Evolutionary conservation across 2,888 invertebrate genomes (phyloP), one percentile per base, ranked within the genome.

Genomic region (Tortricodes alternella): DNA sequence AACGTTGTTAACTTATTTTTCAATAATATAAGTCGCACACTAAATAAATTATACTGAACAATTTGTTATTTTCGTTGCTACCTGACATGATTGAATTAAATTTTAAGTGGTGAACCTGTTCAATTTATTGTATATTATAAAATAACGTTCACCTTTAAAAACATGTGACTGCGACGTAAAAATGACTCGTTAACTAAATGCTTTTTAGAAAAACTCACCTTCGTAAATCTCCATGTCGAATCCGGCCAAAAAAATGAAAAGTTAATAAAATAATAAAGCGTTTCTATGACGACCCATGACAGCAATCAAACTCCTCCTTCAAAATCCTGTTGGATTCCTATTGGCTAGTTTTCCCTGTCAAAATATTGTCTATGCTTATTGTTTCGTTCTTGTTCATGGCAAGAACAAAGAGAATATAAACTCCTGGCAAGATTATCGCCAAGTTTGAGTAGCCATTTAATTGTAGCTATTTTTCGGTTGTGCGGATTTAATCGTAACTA

Each of bases 261-360:
- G 80, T 84, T 83, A 73, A 71, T 84, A 68, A 63, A 63, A 85
- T 85, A 84, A 74, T 77, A 78, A 73, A 69, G 72, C 85, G 90
- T 90, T 90, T 89, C 90, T 90, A 90, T 90, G 89, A 85, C 90
- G 83, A 90, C 90, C 78, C 89, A 89, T 90, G 90, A 90, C 86
- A 85, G 85, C 77, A 81, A 55, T 55, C 55, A 55, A 81, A 81
- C 80, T 56, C 49, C 50, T 44, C 49, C 49, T 56, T 56, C 56
- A 56, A 50, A 53, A 59, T 78, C 74, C 65, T 76, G 71, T 76
- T 67, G 62, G 66, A 77, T 71, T 81, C 74, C 60, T 68, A 82
- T 80, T 81, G 80, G 76, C 53, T 66, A 62, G 59, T 46, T 44
- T 29, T 38, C 38, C 8, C 19, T 32, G 32, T 19, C 27, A 11